Base-by-base conservation (phyloP, 1,140 invertebrate genomes). In the Cephus cinctus region DNA sequence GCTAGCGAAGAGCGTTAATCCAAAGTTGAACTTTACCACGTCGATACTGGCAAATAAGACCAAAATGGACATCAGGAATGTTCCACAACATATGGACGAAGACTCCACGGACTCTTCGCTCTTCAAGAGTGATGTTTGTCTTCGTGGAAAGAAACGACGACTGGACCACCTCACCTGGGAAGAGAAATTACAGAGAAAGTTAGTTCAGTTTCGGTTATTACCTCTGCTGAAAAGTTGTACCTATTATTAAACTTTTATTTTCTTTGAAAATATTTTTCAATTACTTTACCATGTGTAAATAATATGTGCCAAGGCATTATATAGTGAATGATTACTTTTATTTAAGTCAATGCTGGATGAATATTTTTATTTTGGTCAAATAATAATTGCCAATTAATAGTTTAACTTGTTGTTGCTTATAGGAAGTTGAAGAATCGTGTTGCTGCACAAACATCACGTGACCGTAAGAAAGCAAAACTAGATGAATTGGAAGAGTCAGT, bases 351-450 rank as follows among this genome's bases (percentile, higher is more conserved):
- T 12, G n/a, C 12, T 12, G 15, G 5, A 14, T 11, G 6, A 4
- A 30, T 12, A 14, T 6, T 9, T 9, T 4, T 6, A 31, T 43
- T 25, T n/a, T 5, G 12, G 11, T 11, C 16, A 18, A 5, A n/a
- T n/a, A 19, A 46, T 21, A 4, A 25, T 43, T 21, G 8, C 18
- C 16, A 38, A 2, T 18, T 48, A 5, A 36, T 43, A 48, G 11
- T 34, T 21, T 11, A n/a, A 12, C 43, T 2, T n/a, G 3, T 5
- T 31, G 52, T 54, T 30, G 67, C 62, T 76, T 74, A 41, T 67
- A 95, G 96, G 71, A 98, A 98, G 79, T 69, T 98, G 55, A 98
- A 98, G 72, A 98, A 98, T 71, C 80, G 96, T 61, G 92, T 98
- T 11, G 96, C 96, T 25, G 96, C 96, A n/a, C 96, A 98, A 73